A percentile compares a stretch with the other conserved stretches of the same genome.
Conservation (phyloP, 1,140 invertebrate species). For the Drosophila malerkotliana region DNA sequence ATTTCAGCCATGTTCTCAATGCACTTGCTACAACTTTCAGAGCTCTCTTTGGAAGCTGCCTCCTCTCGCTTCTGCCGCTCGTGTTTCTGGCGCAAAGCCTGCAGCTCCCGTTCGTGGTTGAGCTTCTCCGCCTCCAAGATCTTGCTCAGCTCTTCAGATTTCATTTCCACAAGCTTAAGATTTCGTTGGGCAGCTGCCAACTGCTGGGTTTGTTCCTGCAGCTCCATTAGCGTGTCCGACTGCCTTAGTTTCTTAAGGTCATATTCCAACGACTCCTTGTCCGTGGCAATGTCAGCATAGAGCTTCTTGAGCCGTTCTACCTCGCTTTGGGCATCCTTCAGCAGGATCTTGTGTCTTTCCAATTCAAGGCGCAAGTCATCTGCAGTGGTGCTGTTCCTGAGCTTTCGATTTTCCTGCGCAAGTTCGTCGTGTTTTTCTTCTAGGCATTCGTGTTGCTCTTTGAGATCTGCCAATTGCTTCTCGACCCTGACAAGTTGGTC, state of each 20-base stretch:
- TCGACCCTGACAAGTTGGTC: conserved; percentile 46
- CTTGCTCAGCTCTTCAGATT: conserved; percentile 68
- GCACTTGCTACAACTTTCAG: conserved; percentile 71
- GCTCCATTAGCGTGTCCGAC: conserved; percentile 60
- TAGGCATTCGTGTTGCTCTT: conserved; percentile 57
- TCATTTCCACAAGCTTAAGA: conserved; percentile 71
- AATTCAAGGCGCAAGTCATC: conserved; percentile 64
- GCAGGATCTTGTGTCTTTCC: conserved; percentile 71
- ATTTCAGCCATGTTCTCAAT: conserved; percentile 67
- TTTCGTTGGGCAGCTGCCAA: conserved; percentile 54
- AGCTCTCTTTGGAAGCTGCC: conserved; percentile 43
- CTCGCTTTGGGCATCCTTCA: conserved; percentile 74
- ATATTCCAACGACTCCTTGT: conserved; percentile 70
- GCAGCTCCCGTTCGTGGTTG: conserved; percentile 64
- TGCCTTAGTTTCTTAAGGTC: conserved; percentile 63
- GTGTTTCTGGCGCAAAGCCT: conserved; percentile 50
- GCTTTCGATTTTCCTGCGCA: conserved; percentile 54
- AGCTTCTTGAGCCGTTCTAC: conserved; percentile 75
- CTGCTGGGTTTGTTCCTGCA: conserved; percentile 65
- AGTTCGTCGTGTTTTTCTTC: conserved; percentile 55
- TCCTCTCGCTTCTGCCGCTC: conserved; percentile 61
- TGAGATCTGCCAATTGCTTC: conserved; percentile 55
- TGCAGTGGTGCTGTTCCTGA: conserved; percentile 35
- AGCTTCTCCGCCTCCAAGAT: conserved; percentile 68
- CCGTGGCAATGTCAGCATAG: conserved; percentile 73